Base-by-base conservation (phyloP, 1,140 invertebrate species). In the Armadillidium nasatum region DNA sequence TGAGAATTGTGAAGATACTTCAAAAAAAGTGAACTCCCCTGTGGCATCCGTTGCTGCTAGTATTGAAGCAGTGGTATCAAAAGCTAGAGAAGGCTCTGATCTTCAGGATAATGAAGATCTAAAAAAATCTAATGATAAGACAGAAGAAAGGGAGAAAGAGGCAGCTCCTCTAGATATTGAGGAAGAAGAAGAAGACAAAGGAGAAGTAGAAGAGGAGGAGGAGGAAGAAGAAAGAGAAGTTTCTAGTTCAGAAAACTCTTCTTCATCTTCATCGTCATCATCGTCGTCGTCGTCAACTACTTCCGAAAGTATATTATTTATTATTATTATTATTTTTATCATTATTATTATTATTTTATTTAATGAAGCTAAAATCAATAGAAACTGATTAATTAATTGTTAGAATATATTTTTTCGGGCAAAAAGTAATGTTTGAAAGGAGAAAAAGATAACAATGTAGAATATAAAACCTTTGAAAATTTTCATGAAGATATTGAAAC, bases 21-120 rank as follows among this genome's bases (percentile, higher is more conserved):
- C 33, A 33, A 11, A 74, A 76, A 70, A 72, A 11, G n/a, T 23
- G 46, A n/a, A 74, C 74, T 19, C 73, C 33, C 66, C 74, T 69
- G 60, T 76, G 44, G 78, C 80, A 44, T 78, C 79, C 50, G 82
- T 85, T 33, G 76, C 74, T 72, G 87, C 87, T 78, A 86, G 86
- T 22, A 89, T 89, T 78, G 88, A 89, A 75, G 88, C 88, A 68
- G 88, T 89, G 15, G 85, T 89, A 4, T 88, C 86, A 81, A 86
- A 85, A 43, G 83, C 85, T 10, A 82, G 84, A 75, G 83, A 84
- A 73, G 75, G 73, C 33, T 71, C 77, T 22, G 19, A 33, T 33
- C 33, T 3, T 33, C 33, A 60, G 7, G 11, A 60, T 60, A 19
- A 3, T 60, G 50, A 19, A 60, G 19, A 60, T 2, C 2, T 7